These are phyloP conservation scores for Alcis repandata DNA, from an alignment of 2,888 invertebrate genomes.

Conservation along the genomic window DNA sequence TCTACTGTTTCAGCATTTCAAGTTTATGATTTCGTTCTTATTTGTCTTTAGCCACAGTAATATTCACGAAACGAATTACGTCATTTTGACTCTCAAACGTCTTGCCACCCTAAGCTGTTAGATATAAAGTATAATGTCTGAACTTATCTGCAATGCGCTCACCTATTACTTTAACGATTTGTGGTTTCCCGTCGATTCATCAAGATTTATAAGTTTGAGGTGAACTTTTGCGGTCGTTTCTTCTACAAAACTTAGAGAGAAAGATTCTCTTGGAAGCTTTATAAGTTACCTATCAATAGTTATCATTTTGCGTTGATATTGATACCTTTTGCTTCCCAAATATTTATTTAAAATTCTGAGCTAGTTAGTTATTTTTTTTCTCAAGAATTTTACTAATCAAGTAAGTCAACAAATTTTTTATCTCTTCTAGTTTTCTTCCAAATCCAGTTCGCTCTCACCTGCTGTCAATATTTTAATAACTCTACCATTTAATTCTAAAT, in stretches of 20 bases:
- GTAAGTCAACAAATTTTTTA: too few species aligned
- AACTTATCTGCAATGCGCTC: constrained; percentile 22
- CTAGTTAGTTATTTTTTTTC: too few species aligned
- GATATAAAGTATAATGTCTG: constrained; percentile 31
- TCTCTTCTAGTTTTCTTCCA: not conserved
- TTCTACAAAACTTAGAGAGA: constrained; percentile 25
- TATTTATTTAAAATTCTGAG: too few species aligned
- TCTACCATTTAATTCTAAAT: constrained; percentile 1
- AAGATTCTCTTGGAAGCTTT: constrained; percentile 16
- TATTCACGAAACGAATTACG: not conserved
- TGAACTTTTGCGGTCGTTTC: constrained; percentile 27
- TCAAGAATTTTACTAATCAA: too few species aligned
- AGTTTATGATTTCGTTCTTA: too few species aligned
- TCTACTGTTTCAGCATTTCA: too few species aligned
- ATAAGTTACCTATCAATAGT: constrained; percentile 2
- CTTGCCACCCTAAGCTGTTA: constrained; percentile 20
- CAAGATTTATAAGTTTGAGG: constrained; percentile 31
- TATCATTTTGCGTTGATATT: constrained; percentile 3
- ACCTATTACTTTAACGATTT: constrained; percentile 36
- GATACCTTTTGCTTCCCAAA: not conserved
- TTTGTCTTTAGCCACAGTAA: too few species aligned
- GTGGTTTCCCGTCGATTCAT: constrained; percentile 38
- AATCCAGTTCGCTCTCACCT: not conserved
- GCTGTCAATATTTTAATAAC: not conserved
- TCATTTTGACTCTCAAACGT: not conserved